Evolutionary conservation across 2,797 vertebrate species (phyloP), one percentile per base, ranked within the genome.

Genomic region (Parotocinclus haroldoi): DNA sequence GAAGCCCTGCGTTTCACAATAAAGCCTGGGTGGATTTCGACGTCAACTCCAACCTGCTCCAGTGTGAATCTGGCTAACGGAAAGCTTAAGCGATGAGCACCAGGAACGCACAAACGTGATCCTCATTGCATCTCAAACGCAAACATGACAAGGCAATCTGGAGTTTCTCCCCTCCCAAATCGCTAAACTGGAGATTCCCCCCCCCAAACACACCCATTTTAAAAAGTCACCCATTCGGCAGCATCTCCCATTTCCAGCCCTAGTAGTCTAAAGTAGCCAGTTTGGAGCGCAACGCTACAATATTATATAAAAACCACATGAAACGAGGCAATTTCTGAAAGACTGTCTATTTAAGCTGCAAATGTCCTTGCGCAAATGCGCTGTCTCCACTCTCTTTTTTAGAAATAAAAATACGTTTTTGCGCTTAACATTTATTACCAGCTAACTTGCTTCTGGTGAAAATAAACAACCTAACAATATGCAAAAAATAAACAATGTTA

Each of bases 41-140:
- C 52, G 62, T 71, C 68, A 16, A 72, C 66, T 48, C 59, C 64
- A 58, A 39, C 17, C 36, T 12, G 3, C 18, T 59, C 55, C 76
- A 77, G 68, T 54, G 82, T 82, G 83, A 86, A 86, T 86, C n/a
- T 79, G 84, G 85, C 84, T 89, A 86, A 88, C 83, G 86, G 81
- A 79, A 68, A 76, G 79, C 78, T 86, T 81, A 58, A 66, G 51
- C 13, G 45, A 44, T 44, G 45, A 42, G 57, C 54, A 36, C 62
- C 66, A 18, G 52, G 45, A 50, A 63, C 37, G 39, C 58, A 17
- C 49, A 63, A 73, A 27, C 27, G 63, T 67, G 40, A 49, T 62
- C 39, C 63, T 71, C 38, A 67, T 70, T 70, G 61, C 37, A 62
- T 42, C 55, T 55, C 48, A 78, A 86, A 86, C 80, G 80, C 77